phyloP scores from a whole-genome alignment of 53 echinoderm and acorn worm species.

The Stichopus horrens region DNA sequence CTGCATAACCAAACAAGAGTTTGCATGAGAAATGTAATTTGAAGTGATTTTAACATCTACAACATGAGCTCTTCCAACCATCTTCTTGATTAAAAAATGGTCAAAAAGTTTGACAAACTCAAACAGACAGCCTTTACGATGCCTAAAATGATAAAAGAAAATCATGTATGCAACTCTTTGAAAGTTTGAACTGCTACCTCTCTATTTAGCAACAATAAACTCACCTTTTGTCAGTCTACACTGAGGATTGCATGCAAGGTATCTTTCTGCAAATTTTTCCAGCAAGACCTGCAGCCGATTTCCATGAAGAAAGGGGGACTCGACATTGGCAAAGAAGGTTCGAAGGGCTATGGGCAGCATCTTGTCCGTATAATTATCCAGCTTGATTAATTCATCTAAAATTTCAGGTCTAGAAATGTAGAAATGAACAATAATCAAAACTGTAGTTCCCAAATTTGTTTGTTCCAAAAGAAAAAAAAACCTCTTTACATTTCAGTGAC shows the following conservation, averaged over 20 bases:
- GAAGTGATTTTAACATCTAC: no score
- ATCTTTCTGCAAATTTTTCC: slow-evolving; percentile 93
- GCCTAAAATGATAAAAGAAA: no score
- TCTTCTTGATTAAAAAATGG: no score
- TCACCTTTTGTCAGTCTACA: slow-evolving; percentile 91
- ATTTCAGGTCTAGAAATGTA: slow-evolving; percentile 73
- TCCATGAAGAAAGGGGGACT: slow-evolving; percentile 77
- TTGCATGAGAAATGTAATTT: no score
- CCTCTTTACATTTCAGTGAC: no score
- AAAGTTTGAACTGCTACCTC: neutral
- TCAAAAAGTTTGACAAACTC: no score
- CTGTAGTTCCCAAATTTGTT: no score
- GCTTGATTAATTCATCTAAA: slow-evolving; percentile 75
- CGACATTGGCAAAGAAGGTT: slow-evolving; percentile 92
- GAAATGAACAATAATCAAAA: neutral
- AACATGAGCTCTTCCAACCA: no score
- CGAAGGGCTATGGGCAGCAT: slow-evolving; percentile 91
- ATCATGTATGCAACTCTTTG: neutral
- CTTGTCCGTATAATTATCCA: slow-evolving; percentile 92
- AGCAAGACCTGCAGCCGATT: slow-evolving; percentile 76
- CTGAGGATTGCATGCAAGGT: slow-evolving; percentile 90
- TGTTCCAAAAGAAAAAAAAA: no score
- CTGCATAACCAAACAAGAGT: no score
- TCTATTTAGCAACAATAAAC: neutral
- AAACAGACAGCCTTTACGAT: no score